These are phyloP conservation scores for Acholoe squamosa DNA, from an alignment of 2,888 invertebrate species.

Conservation along the genomic window DNA sequence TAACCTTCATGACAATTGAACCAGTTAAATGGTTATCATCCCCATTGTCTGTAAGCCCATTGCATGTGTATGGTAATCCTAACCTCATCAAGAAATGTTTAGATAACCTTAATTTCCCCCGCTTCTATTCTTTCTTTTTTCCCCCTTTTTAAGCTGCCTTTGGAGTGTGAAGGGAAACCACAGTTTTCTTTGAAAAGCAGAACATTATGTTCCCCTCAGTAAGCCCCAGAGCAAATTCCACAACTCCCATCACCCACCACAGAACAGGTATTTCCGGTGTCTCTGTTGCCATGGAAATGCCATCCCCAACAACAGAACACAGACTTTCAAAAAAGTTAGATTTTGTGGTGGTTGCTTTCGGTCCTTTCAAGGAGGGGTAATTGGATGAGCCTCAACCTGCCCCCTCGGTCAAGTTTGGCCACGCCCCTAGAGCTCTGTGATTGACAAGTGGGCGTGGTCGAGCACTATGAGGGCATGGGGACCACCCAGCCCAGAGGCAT, in stretches of 20 bases:
- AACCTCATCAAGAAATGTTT: too few species aligned
- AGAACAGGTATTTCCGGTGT: background rate
- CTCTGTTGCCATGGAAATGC: conserved; percentile 4
- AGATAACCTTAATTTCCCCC: too few species aligned
- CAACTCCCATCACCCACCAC: background rate
- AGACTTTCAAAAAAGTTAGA: background rate
- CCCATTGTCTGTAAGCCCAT: too few species aligned
- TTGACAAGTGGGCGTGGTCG: background rate
- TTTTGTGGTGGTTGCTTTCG: background rate
- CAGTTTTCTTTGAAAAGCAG: too few species aligned
- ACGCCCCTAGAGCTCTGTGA: background rate
- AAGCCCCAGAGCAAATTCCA: background rate
- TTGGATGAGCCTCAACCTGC: background rate
- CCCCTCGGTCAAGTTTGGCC: background rate
- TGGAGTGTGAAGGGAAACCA: too few species aligned
- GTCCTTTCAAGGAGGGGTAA: background rate
- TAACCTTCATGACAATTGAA: too few species aligned
- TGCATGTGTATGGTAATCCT: too few species aligned
- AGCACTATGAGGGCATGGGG: background rate
- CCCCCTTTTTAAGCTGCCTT: too few species aligned
- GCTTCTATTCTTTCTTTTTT: too few species aligned
- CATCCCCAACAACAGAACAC: background rate
- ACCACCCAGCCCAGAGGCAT: conserved; percentile 12
- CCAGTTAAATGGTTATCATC: too few species aligned
- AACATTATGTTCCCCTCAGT: background rate